Conservation (phyloP, 2,888 invertebrate genomes). For the Tenthredo notha region DNA sequence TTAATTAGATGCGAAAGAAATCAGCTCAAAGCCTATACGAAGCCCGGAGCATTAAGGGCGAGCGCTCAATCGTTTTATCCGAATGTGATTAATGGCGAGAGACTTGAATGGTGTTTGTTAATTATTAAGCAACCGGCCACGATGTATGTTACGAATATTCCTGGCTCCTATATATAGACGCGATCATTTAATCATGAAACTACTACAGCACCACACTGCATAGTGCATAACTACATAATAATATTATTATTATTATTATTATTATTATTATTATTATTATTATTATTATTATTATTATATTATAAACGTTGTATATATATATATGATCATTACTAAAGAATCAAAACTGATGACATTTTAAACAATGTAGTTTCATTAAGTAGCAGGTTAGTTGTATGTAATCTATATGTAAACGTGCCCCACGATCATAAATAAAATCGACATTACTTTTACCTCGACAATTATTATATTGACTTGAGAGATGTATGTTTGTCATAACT, state of each 20-base stretch:
- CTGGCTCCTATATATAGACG: not conserved
- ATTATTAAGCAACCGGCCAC: constrained; percentile 17
- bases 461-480: not conserved
- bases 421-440: constrained; percentile 73
- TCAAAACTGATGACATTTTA: constrained; percentile 69
- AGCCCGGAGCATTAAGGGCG: not conserved
- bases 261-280: constrained; percentile 56
- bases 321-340: constrained; percentile 63
- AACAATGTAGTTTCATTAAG: constrained; percentile 68
- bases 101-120: constrained; percentile 30
- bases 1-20: constrained; percentile 14
- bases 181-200: constrained; percentile 33
- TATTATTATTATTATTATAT: constrained; percentile 60
- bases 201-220: constrained; percentile 36
- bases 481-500: not conserved
- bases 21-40: constrained; percentile 10
- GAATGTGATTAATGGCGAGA: constrained; percentile 38
- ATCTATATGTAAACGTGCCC: constrained; percentile 75
- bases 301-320: constrained; percentile 75
- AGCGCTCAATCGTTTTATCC: constrained; percentile 15
- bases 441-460: constrained; percentile 69
- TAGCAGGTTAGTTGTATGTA: constrained; percentile 73
- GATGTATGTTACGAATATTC: constrained; percentile 17
- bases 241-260: constrained; percentile 50
- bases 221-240: constrained; percentile 21